Evolutionary conservation across 2,797 vertebrate species (phyloP).

Genomic region (Remorina albescens): DNA sequence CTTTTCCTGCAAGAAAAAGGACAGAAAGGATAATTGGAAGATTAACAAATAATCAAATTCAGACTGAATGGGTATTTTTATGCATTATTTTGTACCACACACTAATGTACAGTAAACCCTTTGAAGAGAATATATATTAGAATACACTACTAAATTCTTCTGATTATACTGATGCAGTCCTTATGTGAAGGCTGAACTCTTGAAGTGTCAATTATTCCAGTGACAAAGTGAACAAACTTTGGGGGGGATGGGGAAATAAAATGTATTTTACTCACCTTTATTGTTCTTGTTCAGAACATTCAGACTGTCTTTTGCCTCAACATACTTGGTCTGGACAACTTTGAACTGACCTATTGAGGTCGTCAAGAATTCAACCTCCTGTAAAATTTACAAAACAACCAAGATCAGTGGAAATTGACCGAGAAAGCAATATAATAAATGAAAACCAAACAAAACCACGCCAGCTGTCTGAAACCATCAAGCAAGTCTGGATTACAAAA

Average conservation of each 20-base stretch:
- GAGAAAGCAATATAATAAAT: no score
- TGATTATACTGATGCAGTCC: background rate
- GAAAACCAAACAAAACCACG: no score
- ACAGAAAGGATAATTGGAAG: background rate
- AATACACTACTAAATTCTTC: background rate
- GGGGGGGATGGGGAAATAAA: no score
- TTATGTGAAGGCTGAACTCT: background rate
- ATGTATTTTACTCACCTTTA: conserved; percentile 81
- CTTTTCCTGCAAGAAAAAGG: conserved; percentile 86
- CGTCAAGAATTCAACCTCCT: conserved; percentile 96
- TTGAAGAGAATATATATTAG: background rate
- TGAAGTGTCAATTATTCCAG: background rate
- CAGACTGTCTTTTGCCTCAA: conserved; percentile 95
- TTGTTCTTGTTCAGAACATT: conserved; percentile 90
- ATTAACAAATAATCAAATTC: background rate
- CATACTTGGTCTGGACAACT: conserved; percentile 94
- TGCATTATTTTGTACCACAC: background rate
- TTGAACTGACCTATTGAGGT: conserved; percentile 95
- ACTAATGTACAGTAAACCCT: background rate
- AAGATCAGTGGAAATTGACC: background rate
- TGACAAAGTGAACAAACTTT: background rate
- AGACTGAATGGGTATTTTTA: background rate
- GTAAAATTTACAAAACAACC: conserved; percentile 7
- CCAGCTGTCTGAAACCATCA: no score
- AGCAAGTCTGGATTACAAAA: background rate